These are phyloP conservation scores for Bradypodion ventrale DNA, from an alignment of 2,797 vertebrate genomes.

Conservation along the genomic window DNA sequence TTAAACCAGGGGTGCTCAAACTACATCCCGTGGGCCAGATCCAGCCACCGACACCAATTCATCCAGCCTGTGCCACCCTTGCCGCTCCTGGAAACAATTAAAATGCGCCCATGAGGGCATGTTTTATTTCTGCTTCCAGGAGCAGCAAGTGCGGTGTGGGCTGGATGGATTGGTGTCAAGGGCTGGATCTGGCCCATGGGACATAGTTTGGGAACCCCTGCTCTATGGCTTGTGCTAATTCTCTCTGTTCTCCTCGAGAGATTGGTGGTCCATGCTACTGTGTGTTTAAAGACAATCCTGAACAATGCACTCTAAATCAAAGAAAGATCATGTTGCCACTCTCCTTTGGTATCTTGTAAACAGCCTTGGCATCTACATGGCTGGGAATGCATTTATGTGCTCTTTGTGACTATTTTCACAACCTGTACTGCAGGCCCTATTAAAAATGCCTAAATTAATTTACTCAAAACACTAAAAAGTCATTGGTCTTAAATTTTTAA, in stretches of 20 bases:
- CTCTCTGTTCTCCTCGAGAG: too few species aligned
- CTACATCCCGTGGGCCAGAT: too few species aligned
- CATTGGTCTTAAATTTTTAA: constrained; percentile 73
- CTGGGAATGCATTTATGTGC: constrained; percentile 33
- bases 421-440: constrained; percentile 23
- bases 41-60: too few species aligned
- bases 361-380: not conserved
- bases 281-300: not conserved
- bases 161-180: too few species aligned
- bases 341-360: not conserved
- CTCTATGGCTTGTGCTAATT: not conserved
- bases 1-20: too few species aligned
- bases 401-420: constrained; percentile 25
- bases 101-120: too few species aligned
- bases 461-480: constrained; percentile 71
- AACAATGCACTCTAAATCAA: not conserved
- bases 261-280: not conserved
- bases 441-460: constrained; percentile 66
- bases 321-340: not conserved
- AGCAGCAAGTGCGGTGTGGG: too few species aligned
- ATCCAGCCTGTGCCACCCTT: too few species aligned
- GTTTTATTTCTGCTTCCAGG: too few species aligned
- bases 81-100: too few species aligned
- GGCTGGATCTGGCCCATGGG: too few species aligned
- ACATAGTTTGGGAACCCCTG: too few species aligned